Evolutionary conservation across 2,797 vertebrate species (phyloP), one percentile per base, ranked within the genome.

Genomic region (Loriculus beryllinus): DNA sequence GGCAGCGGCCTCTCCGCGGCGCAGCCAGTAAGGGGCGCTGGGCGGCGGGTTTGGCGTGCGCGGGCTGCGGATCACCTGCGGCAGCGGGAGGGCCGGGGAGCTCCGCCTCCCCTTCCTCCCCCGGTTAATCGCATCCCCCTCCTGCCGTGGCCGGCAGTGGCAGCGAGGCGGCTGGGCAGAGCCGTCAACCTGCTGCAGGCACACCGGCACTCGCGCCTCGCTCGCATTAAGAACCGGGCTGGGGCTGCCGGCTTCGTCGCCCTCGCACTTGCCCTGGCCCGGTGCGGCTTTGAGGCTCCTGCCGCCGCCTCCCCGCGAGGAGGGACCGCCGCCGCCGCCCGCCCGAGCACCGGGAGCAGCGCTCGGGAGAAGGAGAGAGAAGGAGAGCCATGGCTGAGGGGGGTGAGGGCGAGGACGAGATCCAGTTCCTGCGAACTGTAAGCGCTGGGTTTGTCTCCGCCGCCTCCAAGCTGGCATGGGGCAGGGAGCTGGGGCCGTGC

Each of bases 321-420:
- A 74, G 75, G 25, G 29, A 23, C 62, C 57, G 48, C 63, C 64
- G 48, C 63, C 64, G 48, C 82, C 65, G 43, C 81, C 59, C 43
- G 29, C 67, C 28, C 54, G 75, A 64, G 64, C 70, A 72, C 12
- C 35, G 49, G 26, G 35, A 68, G 75, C 90, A 72, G 65, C 80
- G 60, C 81, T 82, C 25, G 48, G 76, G 67, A 59, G 69, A 20
- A 88, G 56, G 11, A 88, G 56, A 90, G 40, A 49, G 87, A 69
- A 71, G 70, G 91, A 63, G 92, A 98, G 98, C 98, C 98, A 99
- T 99, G 99, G 98, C 99, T 97, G 99, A 99, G 97, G 98, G 97
- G 96, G 99, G 98, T 97, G 99, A 99, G 97, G 99, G 98, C 97
- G 99, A 99, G 97, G 99, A 99, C 94, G 99, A 99, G 93, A 99